These are phyloP conservation scores for Paedocypris sp. DNA, from an alignment of 2,113 vertebrate species.

Conservation along the genomic window DNA sequence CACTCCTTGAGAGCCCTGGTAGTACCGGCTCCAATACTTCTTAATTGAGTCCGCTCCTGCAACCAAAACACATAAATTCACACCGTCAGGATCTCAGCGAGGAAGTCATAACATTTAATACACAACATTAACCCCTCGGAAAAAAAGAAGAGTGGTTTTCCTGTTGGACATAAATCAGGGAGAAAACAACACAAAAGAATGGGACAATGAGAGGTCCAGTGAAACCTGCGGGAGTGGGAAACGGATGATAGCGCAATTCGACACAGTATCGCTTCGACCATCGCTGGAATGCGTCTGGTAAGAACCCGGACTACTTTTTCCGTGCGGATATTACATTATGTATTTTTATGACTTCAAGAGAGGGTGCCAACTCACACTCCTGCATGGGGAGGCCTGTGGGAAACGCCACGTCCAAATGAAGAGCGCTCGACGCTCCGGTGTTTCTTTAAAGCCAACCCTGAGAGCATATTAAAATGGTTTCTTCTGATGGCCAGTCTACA, in stretches of 20 bases:
- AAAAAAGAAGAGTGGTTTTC: background rate
- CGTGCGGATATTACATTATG: constrained; percentile 32
- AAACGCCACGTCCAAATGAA: constrained; percentile 22
- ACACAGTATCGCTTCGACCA: constrained; percentile 1
- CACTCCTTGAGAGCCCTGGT: constrained; percentile 84
- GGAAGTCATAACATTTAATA: constrained; percentile 9
- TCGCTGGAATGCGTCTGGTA: constrained; percentile 25
- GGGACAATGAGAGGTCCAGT: background rate
- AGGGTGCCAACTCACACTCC: constrained; percentile 25
- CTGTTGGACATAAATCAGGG: background rate
- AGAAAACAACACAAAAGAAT: background rate
- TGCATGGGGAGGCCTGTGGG: constrained; percentile 14
- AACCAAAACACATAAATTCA: constrained; percentile 4
- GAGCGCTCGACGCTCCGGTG: constrained; percentile 19
- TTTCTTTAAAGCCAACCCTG: constrained; percentile 34
- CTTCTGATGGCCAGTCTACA: constrained; percentile 43
- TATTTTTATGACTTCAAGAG: constrained; percentile 34
- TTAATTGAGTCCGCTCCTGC: constrained; percentile 58
- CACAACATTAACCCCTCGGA: background rate
- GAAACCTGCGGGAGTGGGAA: constrained; percentile 9
- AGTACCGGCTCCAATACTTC: constrained; percentile 87
- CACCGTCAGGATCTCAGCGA: background rate
- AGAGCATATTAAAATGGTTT: constrained; percentile 35
- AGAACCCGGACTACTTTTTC: constrained; percentile 17
- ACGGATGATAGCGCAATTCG: background rate